These are phyloP conservation scores for Rhegmatorhina hoffmannsi DNA, from an alignment of 2,113 vertebrate genomes.

Conservation along the genomic window DNA sequence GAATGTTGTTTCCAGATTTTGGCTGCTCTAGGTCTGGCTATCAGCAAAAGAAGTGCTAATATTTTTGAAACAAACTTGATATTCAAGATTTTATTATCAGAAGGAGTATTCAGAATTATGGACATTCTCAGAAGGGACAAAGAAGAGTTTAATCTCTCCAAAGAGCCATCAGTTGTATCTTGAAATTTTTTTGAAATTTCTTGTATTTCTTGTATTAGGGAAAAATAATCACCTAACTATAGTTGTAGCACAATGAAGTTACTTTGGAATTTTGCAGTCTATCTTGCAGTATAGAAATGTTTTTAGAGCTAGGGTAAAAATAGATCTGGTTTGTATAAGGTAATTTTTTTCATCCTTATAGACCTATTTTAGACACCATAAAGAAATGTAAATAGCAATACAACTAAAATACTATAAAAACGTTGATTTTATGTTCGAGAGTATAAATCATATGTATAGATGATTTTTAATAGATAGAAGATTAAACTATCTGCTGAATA, in stretches of 20 bases:
- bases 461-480: neutral
- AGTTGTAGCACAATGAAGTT: neutral
- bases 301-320: neutral
- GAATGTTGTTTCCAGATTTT: neutral
- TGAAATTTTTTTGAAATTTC: neutral
- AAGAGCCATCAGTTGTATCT: neutral
- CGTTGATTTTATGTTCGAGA: neutral
- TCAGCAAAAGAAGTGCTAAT: neutral
- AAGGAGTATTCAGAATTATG: neutral
- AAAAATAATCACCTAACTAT: neutral
- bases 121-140: neutral
- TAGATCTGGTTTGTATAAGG: neutral
- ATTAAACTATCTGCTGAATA: neutral
- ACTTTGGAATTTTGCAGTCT: neutral
- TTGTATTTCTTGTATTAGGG: neutral
- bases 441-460: neutral
- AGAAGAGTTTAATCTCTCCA: neutral
- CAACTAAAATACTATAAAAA: neutral
- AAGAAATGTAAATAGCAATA: neutral
- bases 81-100: neutral
- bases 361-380: neutral
- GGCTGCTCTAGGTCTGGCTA: neutral
- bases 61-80: neutral
- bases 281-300: neutral
- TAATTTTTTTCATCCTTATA: neutral